Base-by-base conservation (phyloP, 2,888 invertebrate species). In the Polyommatus iphigenia region DNA sequence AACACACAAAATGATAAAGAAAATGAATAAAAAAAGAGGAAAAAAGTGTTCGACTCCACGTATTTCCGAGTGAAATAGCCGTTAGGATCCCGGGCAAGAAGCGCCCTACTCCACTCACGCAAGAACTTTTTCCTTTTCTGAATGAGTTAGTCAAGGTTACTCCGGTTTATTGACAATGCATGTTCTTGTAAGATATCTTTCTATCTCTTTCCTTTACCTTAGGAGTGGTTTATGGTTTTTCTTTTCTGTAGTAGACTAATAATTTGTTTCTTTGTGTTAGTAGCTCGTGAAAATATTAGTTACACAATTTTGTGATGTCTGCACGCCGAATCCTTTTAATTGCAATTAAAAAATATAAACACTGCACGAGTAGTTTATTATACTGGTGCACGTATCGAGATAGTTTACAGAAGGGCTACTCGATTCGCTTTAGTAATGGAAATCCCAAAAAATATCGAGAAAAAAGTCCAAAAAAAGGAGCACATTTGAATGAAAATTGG, bases 401-500 rank as follows among this genome's bases (percentile, higher is more conserved):
- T 67, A 67, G 67, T 62, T 62, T 24, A 29, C 18, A 36, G 41
- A 41, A 41, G 75, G 46, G 76, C 67, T 41, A 78, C 73, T 78
- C 87, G 83, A 87, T 89, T 87, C 89, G 88, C 91, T 88, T 85
- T 88, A 90, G 90, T 93, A 93, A 93, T 92, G 93, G 91, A 90
- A 93, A 90, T 88, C 88, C 91, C 89, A 93, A 94, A 93, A 92
- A 92, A 92, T 91, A 91, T 90, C 88, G 89, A 87, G 84, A 87
- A 87, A 89, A 91, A 91, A 89, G 88, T 88, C 87, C 85, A 88
- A 90, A 81, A 91, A 91, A 92, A 91, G 87, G 87, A 88, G 88
- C 90, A 90, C 92, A 92, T 93, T 93, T 93, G 93, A 93, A 93
- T 93, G 91, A 92, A 93, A 91, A 93, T 92, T 90, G 92, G 88